Evolutionary conservation across 2,113 vertebrate species (phyloP).

Genomic region (Coreoperca whiteheadi): DNA sequence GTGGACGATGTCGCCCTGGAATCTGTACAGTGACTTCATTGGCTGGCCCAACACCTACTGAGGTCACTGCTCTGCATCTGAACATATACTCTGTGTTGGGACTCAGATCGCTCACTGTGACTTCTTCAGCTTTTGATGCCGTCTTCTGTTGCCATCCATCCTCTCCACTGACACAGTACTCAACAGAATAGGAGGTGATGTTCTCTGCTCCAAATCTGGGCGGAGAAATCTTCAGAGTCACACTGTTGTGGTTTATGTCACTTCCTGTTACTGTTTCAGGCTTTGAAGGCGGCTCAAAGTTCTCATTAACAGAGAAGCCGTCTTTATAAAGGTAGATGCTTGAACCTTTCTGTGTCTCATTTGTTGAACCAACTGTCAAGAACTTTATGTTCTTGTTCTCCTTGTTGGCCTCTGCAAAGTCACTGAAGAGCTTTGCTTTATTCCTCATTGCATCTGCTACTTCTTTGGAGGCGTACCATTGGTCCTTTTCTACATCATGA

Average conservation of each 20-base stretch:
- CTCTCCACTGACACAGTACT: slow-evolving; percentile 48
- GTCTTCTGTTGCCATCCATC: slow-evolving; percentile 43
- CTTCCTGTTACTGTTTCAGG: slow-evolving; percentile 31
- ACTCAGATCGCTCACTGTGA: slow-evolving; percentile 49
- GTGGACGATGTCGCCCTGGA: too few relatives aligned
- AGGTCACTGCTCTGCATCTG: slow-evolving; percentile 61
- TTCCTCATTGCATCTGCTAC: background rate
- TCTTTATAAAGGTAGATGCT: slow-evolving; percentile 51
- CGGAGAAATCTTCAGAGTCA: slow-evolving; percentile 56
- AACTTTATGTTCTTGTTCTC: slow-evolving; percentile 22
- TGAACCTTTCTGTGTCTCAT: background rate
- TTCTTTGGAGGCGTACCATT: slow-evolving; percentile 35
- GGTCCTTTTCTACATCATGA: slow-evolving; percentile 32
- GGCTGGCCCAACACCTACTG: slow-evolving; percentile 51
- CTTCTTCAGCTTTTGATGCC: slow-evolving; percentile 8
- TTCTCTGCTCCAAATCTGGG: slow-evolving; percentile 46
- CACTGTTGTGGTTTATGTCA: slow-evolving; percentile 45
- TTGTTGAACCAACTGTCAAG: slow-evolving; percentile 24
- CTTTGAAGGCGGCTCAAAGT: slow-evolving; percentile 62
- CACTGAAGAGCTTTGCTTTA: slow-evolving; percentile 46
- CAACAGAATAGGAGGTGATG: slow-evolving; percentile 55
- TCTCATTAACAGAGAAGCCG: background rate
- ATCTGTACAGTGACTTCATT: background rate
- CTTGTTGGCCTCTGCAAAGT: slow-evolving; percentile 63
- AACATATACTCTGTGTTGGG: slow-evolving; percentile 53